Percentiles rank a stretch among this genome's conserved stretches.
Evolutionary conservation across 2,888 invertebrate genomes (phyloP).

Genomic region (Tenthredo notha): DNA sequence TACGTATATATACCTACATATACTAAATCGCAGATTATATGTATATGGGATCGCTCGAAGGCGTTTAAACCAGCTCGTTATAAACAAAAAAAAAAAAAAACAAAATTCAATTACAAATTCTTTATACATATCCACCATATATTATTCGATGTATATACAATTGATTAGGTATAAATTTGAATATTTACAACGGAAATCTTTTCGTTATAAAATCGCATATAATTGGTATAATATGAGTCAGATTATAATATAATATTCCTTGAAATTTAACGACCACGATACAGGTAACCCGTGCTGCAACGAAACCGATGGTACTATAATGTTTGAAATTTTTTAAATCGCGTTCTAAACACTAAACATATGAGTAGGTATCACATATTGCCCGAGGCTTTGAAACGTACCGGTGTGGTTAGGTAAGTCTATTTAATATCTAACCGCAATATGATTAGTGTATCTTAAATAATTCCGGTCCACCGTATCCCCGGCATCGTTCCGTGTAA

Average conservation of each 20-base stretch:
- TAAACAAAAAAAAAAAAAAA: neutral
- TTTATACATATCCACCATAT: neutral
- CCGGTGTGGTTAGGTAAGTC: conserved; percentile 3
- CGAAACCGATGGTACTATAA: neutral
- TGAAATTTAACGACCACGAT: neutral
- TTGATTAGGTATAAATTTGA: neutral
- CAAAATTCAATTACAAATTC: conserved; percentile 8
- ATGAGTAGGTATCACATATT: neutral
- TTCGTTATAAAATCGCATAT: neutral
- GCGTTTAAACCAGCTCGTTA: conserved; percentile 7
- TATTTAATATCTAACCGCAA: conserved; percentile 2
- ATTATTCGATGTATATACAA: neutral
- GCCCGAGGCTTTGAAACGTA: neutral
- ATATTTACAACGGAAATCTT: neutral
- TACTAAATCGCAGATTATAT: neutral
- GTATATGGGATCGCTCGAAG: neutral
- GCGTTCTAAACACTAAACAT: neutral
- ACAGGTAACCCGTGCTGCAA: neutral
- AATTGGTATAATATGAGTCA: conserved; percentile 7
- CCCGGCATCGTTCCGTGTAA: neutral
- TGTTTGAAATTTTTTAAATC: neutral
- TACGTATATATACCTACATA: neutral
- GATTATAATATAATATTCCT: neutral
- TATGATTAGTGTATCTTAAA: neutral
- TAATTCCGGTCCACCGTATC: neutral